Conservation (phyloP, 2,888 invertebrate species). For the Tenthredo livida region DNA sequence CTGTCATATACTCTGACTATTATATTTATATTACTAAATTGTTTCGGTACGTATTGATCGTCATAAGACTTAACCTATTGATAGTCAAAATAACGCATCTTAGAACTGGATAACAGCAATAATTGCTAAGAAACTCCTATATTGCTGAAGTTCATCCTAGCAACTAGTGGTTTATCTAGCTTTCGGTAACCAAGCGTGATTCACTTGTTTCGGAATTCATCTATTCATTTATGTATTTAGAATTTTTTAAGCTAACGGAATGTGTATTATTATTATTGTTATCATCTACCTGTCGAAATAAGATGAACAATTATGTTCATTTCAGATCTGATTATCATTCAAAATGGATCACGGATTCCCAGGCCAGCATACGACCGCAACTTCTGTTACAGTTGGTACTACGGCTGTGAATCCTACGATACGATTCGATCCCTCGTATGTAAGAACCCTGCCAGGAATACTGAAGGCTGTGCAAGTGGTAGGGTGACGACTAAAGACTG, state of each 20-base stretch:
- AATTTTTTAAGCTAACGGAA: not conserved
- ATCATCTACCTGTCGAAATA: not conserved
- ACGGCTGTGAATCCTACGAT: constrained; percentile 84
- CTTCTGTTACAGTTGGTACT: constrained; percentile 79
- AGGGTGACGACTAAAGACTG: constrained; percentile 56
- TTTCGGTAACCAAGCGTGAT: not conserved
- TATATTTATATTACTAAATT: not conserved
- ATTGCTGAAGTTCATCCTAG: not conserved
- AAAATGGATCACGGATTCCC: constrained; percentile 85
- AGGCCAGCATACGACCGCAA: constrained; percentile 87
- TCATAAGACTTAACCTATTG: not conserved
- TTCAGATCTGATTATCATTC: not conserved
- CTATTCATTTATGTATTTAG: not conserved
- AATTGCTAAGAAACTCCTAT: not conserved
- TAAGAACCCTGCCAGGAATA: constrained; percentile 87
- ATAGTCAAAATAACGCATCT: not conserved
- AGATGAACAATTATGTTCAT: not conserved
- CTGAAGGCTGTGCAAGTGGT: constrained; percentile 89
- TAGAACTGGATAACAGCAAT: not conserved
- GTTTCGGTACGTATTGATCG: not conserved
- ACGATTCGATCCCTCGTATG: constrained; percentile 87
- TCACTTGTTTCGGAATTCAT: not conserved
- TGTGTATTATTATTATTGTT: too few species aligned
- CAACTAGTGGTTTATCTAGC: not conserved
- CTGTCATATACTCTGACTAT: not conserved